Evolutionary conservation across 2,113 vertebrate genomes (phyloP), one percentile per base, ranked within the genome.

Genomic region (Grammomys dolichurus): DNA sequence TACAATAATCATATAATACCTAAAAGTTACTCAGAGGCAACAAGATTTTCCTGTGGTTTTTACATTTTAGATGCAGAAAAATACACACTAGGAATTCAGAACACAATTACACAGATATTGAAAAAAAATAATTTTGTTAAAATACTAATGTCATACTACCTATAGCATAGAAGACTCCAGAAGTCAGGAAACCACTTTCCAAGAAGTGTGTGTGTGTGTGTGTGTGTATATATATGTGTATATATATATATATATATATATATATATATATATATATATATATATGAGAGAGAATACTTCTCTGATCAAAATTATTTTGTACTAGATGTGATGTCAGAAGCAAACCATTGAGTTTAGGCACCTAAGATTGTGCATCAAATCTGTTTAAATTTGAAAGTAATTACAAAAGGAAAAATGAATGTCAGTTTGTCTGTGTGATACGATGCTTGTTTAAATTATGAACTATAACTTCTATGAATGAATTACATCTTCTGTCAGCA

Each of bases 381-480:
- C 60, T 78, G 9, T 33, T 40, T 95, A 72, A 70, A 95, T 8
- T 31, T 88, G 33, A 88, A 87, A 58, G 24, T 6, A 91, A 58
- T 46, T 26, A 67, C 26, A 56, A 95, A 8, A 7, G 67, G 28
- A 89, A 89, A 69, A 84, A 28, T 69, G 48, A 93, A 89, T 63
- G n/a, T 56, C 63, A 28, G 43, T n/a, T n/a, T 12, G 3, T 51
- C 73, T 20, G 8, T 86, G 26, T 46, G 28, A 10, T 3, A 77
- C 88, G 72, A 12, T 84, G n/a, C 14, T 93, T 87, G 24, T 17
- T 93, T 78, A 85, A 95, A 84, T 91, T 54, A 69, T 91, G 72
- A 86, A 33, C 26, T 82, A 36, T 63, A 46, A 17, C 36, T 56
- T 87, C 67, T 67, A 54, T 81, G 28, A 70, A 90, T 51, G 22